Conservation (phyloP, 2,113 vertebrate genomes). For the Glareola pratincola region DNA sequence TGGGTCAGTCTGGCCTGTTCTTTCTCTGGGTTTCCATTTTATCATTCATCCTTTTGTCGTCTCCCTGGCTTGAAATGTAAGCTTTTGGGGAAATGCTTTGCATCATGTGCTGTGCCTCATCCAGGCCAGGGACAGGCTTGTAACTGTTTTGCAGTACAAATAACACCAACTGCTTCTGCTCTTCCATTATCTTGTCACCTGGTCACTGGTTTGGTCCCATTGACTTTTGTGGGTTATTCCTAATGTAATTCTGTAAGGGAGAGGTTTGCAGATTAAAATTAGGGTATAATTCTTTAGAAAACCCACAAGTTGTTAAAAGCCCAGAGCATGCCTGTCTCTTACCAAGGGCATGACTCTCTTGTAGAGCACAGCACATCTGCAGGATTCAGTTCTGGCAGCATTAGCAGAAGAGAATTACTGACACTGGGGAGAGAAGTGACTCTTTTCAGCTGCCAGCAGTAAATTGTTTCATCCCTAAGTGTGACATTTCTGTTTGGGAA, state of each 20-base stretch:
- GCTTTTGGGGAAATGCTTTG: background rate
- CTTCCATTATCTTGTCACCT: background rate
- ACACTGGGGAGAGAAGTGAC: background rate
- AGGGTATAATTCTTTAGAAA: background rate
- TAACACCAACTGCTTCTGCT: background rate
- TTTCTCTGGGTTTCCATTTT: background rate
- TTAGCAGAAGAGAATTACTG: background rate
- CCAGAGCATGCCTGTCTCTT: background rate
- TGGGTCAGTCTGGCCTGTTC: background rate
- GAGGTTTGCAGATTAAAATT: background rate
- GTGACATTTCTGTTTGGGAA: background rate
- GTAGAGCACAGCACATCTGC: background rate
- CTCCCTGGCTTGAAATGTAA: background rate
- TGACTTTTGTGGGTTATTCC: background rate
- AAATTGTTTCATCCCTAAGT: background rate
- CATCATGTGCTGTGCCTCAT: background rate
- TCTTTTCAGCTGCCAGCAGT: background rate
- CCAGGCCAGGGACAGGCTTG: rapidly evolving
- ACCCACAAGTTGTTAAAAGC: background rate
- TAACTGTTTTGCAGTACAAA: background rate
- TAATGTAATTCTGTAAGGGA: background rate
- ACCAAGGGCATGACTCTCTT: background rate
- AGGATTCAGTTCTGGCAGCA: background rate
- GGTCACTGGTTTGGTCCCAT: background rate
- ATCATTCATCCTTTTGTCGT: background rate